A percentile compares a stretch with the other conserved stretches of the same genome.
phyloP scores from a whole-genome alignment of 2,888 invertebrate species.

The Thera britannica region DNA sequence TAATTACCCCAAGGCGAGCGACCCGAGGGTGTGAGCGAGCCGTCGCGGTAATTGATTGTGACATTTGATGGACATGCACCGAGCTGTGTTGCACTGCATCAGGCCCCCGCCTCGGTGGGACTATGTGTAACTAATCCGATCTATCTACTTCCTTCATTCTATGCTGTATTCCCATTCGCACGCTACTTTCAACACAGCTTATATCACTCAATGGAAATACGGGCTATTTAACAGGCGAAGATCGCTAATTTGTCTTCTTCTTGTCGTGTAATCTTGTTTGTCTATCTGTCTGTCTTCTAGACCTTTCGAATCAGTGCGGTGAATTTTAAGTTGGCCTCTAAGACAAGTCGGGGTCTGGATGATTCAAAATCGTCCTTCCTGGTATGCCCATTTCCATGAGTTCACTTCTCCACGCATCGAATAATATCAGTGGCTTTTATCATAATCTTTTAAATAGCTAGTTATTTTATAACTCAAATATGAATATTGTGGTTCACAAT shows the following conservation, averaged over 20 bases:
- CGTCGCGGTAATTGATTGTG: slow-evolving; percentile 78
- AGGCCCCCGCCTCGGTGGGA: slow-evolving; percentile 49
- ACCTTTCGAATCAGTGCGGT: too few species aligned
- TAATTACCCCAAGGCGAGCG: slow-evolving; percentile 58
- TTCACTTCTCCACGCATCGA: background rate
- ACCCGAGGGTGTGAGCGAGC: slow-evolving; percentile 41
- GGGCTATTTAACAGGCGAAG: too few species aligned
- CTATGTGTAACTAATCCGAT: slow-evolving; percentile 43
- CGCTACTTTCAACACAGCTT: slow-evolving; percentile 20
- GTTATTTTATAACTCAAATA: slow-evolving; percentile 20
- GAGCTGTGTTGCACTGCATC: slow-evolving; percentile 65
- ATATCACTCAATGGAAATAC: slow-evolving; percentile 24
- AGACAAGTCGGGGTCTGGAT: too few species aligned
- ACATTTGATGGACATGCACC: slow-evolving; percentile 78
- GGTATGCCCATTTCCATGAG: too few species aligned
- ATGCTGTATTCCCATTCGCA: slow-evolving; percentile 25
- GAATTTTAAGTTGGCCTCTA: too few species aligned
- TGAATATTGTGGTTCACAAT: slow-evolving; percentile 40
- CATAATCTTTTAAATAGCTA: slow-evolving; percentile 16
- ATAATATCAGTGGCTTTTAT: slow-evolving; percentile 16
- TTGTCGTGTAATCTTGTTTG: too few species aligned
- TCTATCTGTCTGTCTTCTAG: too few species aligned
- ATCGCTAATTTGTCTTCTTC: too few species aligned
- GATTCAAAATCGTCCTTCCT: too few species aligned
- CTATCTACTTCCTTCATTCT: slow-evolving; percentile 38